Conservation (phyloP, 1,140 invertebrate species). For the Dinoponera quadriceps region DNA sequence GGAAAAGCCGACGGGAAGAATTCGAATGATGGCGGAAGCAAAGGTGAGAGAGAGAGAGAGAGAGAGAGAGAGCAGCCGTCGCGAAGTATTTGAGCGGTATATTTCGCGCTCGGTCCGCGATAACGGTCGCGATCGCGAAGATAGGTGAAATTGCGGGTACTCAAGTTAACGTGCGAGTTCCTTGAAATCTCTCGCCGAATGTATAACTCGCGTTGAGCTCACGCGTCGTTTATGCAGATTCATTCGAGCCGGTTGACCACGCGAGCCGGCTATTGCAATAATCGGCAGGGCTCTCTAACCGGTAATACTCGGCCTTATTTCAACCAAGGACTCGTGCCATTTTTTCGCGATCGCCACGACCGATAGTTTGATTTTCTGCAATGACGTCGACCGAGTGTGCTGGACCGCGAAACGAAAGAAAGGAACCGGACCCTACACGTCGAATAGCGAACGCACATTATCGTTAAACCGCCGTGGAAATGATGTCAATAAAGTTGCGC, state of each 20-base stretch:
- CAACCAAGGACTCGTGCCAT: constrained; percentile 62
- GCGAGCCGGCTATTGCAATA: constrained; percentile 26
- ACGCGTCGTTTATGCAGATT: constrained; percentile 18
- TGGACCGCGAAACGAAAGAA: constrained; percentile 69
- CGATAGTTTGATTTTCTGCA: constrained; percentile 70
- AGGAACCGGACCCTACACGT: constrained; percentile 56
- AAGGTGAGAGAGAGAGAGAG: background rate
- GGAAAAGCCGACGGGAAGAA: background rate
- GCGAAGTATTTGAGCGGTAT: background rate
- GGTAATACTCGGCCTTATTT: constrained; percentile 58
- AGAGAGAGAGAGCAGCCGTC: too few relatives aligned
- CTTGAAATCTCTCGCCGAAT: background rate
- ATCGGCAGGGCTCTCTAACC: constrained; percentile 44
- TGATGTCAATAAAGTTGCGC: constrained; percentile 60
- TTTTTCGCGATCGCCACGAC: constrained; percentile 62
- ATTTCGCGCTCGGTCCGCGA: background rate
- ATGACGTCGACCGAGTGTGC: constrained; percentile 50
- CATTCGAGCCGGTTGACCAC: background rate
- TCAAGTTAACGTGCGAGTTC: background rate
- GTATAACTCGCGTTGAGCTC: too few relatives aligned
- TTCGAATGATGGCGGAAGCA: constrained; percentile 5
- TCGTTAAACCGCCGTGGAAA: constrained; percentile 63
- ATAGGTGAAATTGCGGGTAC: background rate
- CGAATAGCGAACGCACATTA: constrained; percentile 54
- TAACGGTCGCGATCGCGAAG: constrained; percentile 19